These are phyloP conservation scores for Tenebrio molitor DNA, from an alignment of 1,140 invertebrate species.

Conservation along the genomic window DNA sequence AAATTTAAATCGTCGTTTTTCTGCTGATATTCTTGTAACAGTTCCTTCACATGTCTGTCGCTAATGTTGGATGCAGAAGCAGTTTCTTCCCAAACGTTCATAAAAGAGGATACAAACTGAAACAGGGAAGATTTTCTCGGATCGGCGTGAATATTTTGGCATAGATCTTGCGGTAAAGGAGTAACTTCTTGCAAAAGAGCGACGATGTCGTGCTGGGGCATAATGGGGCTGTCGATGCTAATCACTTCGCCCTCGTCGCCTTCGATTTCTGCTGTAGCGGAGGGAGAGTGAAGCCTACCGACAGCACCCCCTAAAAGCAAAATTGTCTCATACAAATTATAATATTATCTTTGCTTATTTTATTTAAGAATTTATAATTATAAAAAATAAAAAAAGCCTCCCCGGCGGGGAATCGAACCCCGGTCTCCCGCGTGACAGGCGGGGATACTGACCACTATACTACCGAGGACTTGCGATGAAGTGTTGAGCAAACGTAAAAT, in stretches of 20 bases:
- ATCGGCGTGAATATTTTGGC: slow-evolving; percentile 53
- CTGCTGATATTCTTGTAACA: slow-evolving; percentile 75
- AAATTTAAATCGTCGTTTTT: slow-evolving; percentile 67
- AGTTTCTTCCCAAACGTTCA: slow-evolving; percentile 74
- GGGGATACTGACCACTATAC: slow-evolving; percentile 66
- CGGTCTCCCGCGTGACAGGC: slow-evolving; percentile 66
- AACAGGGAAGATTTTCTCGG: slow-evolving; percentile 50
- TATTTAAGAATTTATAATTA: too few relatives aligned
- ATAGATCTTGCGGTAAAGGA: slow-evolving; percentile 68
- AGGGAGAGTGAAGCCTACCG: slow-evolving; percentile 70
- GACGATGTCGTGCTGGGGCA: slow-evolving; percentile 74
- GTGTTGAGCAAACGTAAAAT: too few relatives aligned
- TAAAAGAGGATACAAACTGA: slow-evolving; percentile 71
- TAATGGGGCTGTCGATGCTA: slow-evolving; percentile 77
- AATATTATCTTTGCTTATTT: too few relatives aligned
- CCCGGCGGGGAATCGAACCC: slow-evolving; percentile 66
- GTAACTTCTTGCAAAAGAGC: slow-evolving; percentile 72
- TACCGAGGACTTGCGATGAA: slow-evolving; percentile 63
- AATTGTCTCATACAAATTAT: neutral
- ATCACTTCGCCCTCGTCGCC: slow-evolving; percentile 78
- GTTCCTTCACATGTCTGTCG: slow-evolving; percentile 72
- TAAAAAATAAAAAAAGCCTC: slow-evolving; percentile 62
- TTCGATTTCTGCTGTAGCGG: slow-evolving; percentile 79
- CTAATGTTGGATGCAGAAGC: slow-evolving; percentile 55
- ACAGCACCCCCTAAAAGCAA: slow-evolving; percentile 68